Base-by-base conservation (phyloP, 1,140 invertebrate genomes). In the Bombus waltoni region DNA sequence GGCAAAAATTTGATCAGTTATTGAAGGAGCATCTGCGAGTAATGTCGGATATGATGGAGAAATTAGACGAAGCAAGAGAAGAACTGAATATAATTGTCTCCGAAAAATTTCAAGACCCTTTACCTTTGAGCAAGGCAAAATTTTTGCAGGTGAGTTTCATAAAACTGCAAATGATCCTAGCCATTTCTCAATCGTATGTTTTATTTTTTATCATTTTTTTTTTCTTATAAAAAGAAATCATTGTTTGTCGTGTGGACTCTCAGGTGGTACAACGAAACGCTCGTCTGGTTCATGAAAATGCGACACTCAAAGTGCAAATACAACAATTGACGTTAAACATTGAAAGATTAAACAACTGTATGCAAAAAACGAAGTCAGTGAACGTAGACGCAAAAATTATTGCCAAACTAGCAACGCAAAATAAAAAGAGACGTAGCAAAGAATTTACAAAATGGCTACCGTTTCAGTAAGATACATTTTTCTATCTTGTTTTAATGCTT, bases 21-120 rank as follows among this genome's bases (percentile, higher is more conserved):
- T 66, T 87, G 38, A 85, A 86, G 3, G 91, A 93, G 72, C 92
- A 93, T 82, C 73, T 93, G 13, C 81, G 91, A 76, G 90, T 93
- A 32, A 93, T 93, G 87, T 80, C 91, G 0, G 92, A 93, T 53
- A 93, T 91, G 92, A 93, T 93, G 92, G 91, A 92, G 35, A 93
- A 93, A 78, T 66, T 93, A 5, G 92, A 93, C n/a, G 92, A 93
- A 40, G 92, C 90, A 15, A 83, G 92, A 53, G 91, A 91, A 35
- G 92, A 93, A 72, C 73, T 93, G 0, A 93, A 93, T 28, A 87
- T 91, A 6, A 93, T 93, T n/a, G 89, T 93, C 0, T 93, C 91
- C 0, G 89, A 91, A 22, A 92, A 92, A 75, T 92, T 93, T 88
- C 92, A 91, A 40, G 90, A 93, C 13, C 87, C 90, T 18, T 79